Evolutionary conservation across 1,140 invertebrate species (phyloP), one percentile per base, ranked within the genome.

Genomic region (Araneus ventricosus): DNA sequence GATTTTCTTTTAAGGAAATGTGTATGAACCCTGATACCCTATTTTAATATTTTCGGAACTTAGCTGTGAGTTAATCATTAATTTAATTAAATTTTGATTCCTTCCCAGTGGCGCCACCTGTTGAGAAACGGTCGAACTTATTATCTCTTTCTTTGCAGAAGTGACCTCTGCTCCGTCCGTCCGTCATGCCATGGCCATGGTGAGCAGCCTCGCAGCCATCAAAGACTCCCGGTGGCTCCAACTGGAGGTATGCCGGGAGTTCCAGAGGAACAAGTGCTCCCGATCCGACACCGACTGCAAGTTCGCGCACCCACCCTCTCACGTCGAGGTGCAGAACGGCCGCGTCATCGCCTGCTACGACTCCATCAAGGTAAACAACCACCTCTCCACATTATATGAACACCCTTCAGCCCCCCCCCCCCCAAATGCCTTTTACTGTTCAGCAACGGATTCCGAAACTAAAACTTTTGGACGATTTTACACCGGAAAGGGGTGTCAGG

Each of bases 141-240:
- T n/a, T n/a, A n/a, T n/a, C n/a, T n/a, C n/a, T 70, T 34, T 2
- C 10, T 20, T 34, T 63, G 52, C 59, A 82, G 89, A 82, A 91
- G 89, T 84, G 89, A 91, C 89, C 80, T 84, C 89, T 45, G 79
- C 45, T 88, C 82, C 67, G 67, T 84, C 90, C 79, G 57, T 92
- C 91, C 91, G 86, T 93, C 84, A 88, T 84, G 84, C 24, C 61
- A 87, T 86, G 82, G 88, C 88, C 93, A 90, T 93, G 93, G 93
- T 93, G 63, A 90, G 82, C 88, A 90, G 88, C 82, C 88, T 93
- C 57, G 59, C 93, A 27, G 82, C 88, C 82, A 87, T 90, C 86
- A 99, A 99, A 96, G 99, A 99, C 96, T 99, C 99, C 94, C 97
- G 99, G 95, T 99, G 99, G 99, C 97, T 99, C 94, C 99, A 99